Percentiles rank a stretch among this genome's conserved stretches.
Evolutionary conservation across 2,113 vertebrate genomes (phyloP).

Genomic region (Pogonocichla stellata): DNA sequence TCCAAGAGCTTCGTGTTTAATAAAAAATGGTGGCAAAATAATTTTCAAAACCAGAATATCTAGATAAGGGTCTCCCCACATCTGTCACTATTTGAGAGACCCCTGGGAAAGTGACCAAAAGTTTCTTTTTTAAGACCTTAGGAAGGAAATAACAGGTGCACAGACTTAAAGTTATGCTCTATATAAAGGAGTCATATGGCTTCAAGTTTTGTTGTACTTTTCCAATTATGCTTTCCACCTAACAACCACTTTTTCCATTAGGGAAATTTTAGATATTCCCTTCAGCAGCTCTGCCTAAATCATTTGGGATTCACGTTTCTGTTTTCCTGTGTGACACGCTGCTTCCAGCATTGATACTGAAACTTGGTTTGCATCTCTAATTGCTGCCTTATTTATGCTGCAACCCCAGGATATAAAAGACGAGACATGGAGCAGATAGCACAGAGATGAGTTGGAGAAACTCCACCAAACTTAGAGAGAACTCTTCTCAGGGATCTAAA

Average conservation of each 20-base stretch:
- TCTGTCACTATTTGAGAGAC: background rate
- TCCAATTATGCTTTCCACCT: constrained; percentile 1
- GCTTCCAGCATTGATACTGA: background rate
- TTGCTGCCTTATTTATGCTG: constrained; percentile 25
- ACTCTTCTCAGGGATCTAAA: background rate
- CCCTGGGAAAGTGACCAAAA: background rate
- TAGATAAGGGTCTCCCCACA: background rate
- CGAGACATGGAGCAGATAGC: background rate
- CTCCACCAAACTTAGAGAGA: background rate
- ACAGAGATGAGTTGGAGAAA: background rate
- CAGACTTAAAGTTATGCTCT: background rate
- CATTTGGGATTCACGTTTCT: constrained; percentile 29
- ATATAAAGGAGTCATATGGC: background rate
- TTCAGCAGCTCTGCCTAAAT: constrained; percentile 21
- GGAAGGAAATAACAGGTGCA: background rate
- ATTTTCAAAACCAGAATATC: background rate
- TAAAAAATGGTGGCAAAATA: background rate
- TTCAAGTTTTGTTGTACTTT: constrained; percentile 6
- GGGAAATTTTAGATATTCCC: background rate
- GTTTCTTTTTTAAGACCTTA: background rate
- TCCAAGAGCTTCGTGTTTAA: background rate
- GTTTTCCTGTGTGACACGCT: constrained; percentile 6
- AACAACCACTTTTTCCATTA: constrained; percentile 3
- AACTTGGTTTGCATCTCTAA: constrained; percentile 44
- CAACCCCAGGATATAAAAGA: background rate